Evolutionary conservation across 92 coral and sea anemone genomes (phyloP), one percentile per base, ranked within the genome.

Genomic region (Ricordea florida): DNA sequence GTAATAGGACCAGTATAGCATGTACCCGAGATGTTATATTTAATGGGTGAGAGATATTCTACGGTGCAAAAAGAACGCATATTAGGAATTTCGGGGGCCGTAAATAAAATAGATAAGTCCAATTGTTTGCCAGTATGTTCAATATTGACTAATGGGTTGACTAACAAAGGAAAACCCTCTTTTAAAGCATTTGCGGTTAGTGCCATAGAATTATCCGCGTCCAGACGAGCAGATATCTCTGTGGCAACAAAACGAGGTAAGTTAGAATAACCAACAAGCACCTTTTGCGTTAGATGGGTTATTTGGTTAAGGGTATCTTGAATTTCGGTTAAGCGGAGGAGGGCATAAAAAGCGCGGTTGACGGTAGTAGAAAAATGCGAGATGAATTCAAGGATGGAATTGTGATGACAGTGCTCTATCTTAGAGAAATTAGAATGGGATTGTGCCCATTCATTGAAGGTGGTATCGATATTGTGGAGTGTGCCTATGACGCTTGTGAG

Each of bases 1-100:
- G 49, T 74, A 18, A 74, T 40, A 8, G 81, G 81, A 6, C 81
- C 81, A 6, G 32, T 22, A 37, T 44, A 74, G 18, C 81, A 74
- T 4, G 31, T 22, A 18, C 45, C 62, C 2, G 45, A 37, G 2
- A 61, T 10, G 13, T 74, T 60, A 20, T 74, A 74, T 36, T 47
- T 74, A 6, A 61, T 6, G 21, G 81, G 81, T 2, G 34, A 17
- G 13, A 74, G 55, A 17, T 22, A 60, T 42, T 74, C 81, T 13
- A 74, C 21, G 1, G 48, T 46, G 26, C 72, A 74, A 4, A 61
- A 15, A 0, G 49, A 17, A 8, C 45, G 10, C 2, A 8, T 6
- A 13, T 11, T 17, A 0, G 60, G 4, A 11, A 74, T 11, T 26
- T 42, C 81, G 1, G 72, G 72, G 5, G 61, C 33, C 10, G 81